phyloP scores from a whole-genome alignment of 2,888 invertebrate species.

The Catonia carolina region DNA sequence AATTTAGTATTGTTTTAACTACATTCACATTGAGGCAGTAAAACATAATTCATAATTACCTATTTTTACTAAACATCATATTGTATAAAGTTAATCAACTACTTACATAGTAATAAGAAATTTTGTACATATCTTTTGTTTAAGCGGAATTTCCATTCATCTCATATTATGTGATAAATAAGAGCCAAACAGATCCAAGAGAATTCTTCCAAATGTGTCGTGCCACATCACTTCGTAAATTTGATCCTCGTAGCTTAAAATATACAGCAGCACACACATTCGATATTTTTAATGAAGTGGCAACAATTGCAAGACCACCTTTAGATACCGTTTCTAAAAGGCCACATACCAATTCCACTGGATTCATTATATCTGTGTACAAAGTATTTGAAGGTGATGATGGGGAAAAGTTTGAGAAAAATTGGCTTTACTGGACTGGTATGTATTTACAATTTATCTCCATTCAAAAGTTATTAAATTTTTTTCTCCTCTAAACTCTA shows the following conservation, averaged over 20 bases:
- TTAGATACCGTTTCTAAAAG: slow-evolving; percentile 70
- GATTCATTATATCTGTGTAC: slow-evolving; percentile 87
- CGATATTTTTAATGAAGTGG: slow-evolving; percentile 84
- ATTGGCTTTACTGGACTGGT: slow-evolving; percentile 92
- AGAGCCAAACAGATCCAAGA: slow-evolving; percentile 75
- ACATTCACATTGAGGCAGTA: too few relatives aligned
- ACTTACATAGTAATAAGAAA: too few relatives aligned
- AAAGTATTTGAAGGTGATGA: slow-evolving; percentile 94
- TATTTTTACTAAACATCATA: too few relatives aligned
- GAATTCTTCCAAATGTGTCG: slow-evolving; percentile 80
- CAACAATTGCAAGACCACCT: slow-evolving; percentile 83
- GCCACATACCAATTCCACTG: slow-evolving; percentile 72
- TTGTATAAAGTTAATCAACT: too few relatives aligned
- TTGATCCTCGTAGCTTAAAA: slow-evolving; percentile 71
- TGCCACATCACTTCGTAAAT: slow-evolving; percentile 74
- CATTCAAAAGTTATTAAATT: too few relatives aligned
- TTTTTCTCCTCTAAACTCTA: too few relatives aligned
- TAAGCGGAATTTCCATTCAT: slow-evolving; percentile 91
- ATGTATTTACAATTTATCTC: too few relatives aligned
- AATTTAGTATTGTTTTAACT: too few relatives aligned
- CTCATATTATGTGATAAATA: slow-evolving; percentile 84
- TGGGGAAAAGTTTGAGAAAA: slow-evolving; percentile 83
- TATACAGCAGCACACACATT: slow-evolving; percentile 83
- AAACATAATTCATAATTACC: too few relatives aligned
- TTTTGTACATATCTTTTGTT: too few relatives aligned